Base-by-base conservation (phyloP, 2,113 vertebrate species). In the Tamias sibiricus region DNA sequence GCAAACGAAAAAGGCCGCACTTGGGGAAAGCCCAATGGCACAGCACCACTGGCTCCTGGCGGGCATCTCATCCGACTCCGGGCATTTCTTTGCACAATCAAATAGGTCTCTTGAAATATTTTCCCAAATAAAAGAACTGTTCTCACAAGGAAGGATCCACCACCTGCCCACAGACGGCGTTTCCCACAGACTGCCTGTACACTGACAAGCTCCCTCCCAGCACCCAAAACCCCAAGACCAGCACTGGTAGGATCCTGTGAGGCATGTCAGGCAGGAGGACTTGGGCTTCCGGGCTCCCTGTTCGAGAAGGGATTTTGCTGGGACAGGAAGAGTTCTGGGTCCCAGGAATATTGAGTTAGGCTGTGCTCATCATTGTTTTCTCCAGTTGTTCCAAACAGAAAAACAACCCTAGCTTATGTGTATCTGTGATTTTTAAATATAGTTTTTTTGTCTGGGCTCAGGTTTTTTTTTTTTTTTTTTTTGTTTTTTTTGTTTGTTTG, bases 21-120 rank as follows among this genome's bases (percentile, higher is more conserved):
- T 95, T 52, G 30, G 32, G 49, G 69, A 64, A 93, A 90, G 87
- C 49, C 24, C n/a, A 64, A 92, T 35, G 0, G 8, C 17, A 37
- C 59, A 76, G 42, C 64, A 54, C 22, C 1, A n/a, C 37, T 54
- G 49, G 79, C 24, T 81, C 75, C 32, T 20, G 30, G 91, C 85
- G 86, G 47, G 22, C 11, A 62, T 20, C 44, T 52, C 44, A n/a
- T 32, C 68, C 6, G 37, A 42, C 44, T n/a, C 44, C 8, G 20
- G n/a, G 68, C 68, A 54, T 66, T 89, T 42, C 14, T 90, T 71
- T 77, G 37, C 32, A 77, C 30, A 91, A 91, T 77, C 87, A 87
- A 28, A 57, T 57, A 47, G 87, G 49, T 37, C 87, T 83, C 69
- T 93, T 93, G 87, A 93, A 76, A 86, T 87, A 91, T 42, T 79